Base-by-base conservation (phyloP, 1,140 invertebrate species). In the Neodiprion fabricii region DNA sequence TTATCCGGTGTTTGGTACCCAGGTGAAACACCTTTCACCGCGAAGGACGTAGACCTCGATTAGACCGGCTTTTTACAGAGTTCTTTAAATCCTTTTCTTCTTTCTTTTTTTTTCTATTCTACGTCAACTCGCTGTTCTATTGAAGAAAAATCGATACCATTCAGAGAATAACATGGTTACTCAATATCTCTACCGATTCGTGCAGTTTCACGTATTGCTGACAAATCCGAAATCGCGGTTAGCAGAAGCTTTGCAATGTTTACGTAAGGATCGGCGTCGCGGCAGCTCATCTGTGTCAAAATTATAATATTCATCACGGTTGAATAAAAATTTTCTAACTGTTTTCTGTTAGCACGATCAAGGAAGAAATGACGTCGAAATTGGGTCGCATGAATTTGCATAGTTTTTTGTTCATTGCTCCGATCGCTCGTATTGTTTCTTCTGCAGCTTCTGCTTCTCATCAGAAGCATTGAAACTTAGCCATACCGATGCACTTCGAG, bases 11-110 rank as follows among this genome's bases (percentile, higher is more conserved):
- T 40, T 40, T 61, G 53, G 53, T 14, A 12, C n/a, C 8, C 11
- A 61, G 53, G 53, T 61, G 53, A 61, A 61, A 61, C 53, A 61
- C 53, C 53, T 61, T 61, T 61, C 53, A 61, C 53, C 53, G 53
- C 53, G 53, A 61, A 61, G 53, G 53, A 61, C 53, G 53, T 61
- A 61, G 53, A 61, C 53, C 53, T 61, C 53, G 11, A 61, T 61
- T 61, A 61, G 53, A 12, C n/a, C n/a, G 11, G n/a, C 9, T 61
- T 61, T 61, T 61, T 61, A 61, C 53, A 9, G n/a, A 12, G 3
- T 12, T 61, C 9, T 61, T 61, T 40, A 40, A 40, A 40, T 40
- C 28, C 28, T 40, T 40, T 40, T 40, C 28, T 40, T 5, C 28
- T 40, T 40, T 21, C 17, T 21, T 21, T 21, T 21, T 40, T 40